These are phyloP conservation scores for Euproctis similis DNA, from an alignment of 2,888 invertebrate genomes.

Conservation along the genomic window DNA sequence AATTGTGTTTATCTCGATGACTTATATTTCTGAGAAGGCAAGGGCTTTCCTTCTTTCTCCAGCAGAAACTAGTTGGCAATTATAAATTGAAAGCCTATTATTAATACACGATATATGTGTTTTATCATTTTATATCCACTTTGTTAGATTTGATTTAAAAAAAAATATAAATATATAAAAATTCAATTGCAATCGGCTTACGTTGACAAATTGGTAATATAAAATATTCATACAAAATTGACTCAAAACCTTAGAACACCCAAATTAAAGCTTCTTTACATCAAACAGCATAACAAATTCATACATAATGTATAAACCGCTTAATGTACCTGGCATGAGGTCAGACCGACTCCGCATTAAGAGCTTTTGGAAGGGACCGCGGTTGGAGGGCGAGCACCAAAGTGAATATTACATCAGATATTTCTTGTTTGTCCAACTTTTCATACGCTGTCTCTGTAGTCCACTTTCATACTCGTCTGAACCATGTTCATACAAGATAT, in stretches of 20 bases:
- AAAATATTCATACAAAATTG: slow-evolving; percentile 37
- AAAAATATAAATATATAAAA: too few relatives aligned
- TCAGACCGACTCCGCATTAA: slow-evolving; percentile 71
- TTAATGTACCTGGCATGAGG: slow-evolving; percentile 74
- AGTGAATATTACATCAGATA: slow-evolving; percentile 71
- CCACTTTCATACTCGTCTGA: too few relatives aligned
- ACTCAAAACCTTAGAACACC: slow-evolving; percentile 62
- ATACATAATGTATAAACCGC: slow-evolving; percentile 75
- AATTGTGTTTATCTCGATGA: too few relatives aligned
- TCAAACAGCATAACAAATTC: slow-evolving; percentile 76
- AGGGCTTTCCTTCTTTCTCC: too few relatives aligned
- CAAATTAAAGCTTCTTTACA: slow-evolving; percentile 71
- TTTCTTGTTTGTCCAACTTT: slow-evolving; percentile 31
- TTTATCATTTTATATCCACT: too few relatives aligned
- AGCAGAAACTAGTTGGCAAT: too few relatives aligned
- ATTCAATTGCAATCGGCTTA: too few relatives aligned
- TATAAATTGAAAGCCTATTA: too few relatives aligned
- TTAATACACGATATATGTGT: too few relatives aligned
- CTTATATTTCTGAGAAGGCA: too few relatives aligned
- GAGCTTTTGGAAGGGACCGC: slow-evolving; percentile 63
- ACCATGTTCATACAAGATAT: too few relatives aligned
- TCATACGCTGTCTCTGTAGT: slow-evolving; percentile 9
- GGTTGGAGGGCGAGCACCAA: slow-evolving; percentile 41
- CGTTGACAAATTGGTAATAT: slow-evolving; percentile 19
- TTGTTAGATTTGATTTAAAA: too few relatives aligned